Conservation (phyloP, 92 coral and sea anemone genomes). For the Paragorgia papillata region DNA sequence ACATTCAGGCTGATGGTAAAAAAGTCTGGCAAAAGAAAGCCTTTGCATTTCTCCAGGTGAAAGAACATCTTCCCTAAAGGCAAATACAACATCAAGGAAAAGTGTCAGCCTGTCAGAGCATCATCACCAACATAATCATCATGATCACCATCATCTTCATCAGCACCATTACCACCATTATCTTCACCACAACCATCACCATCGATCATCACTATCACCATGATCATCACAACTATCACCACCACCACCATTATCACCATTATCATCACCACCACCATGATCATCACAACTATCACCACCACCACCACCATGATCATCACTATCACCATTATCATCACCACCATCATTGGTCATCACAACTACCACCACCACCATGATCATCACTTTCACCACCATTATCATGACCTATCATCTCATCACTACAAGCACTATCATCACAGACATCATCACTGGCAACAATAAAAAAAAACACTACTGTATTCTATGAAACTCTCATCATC, state of each 20-base stretch:
- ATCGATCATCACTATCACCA: background rate
- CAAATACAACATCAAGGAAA: background rate
- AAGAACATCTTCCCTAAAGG: slow-evolving; percentile 82
- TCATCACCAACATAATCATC: background rate
- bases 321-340: background rate
- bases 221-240: background rate
- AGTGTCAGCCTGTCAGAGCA: background rate
- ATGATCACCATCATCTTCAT: no score
- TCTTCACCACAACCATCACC: background rate
- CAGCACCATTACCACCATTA: background rate
- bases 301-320: background rate
- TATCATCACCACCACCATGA: background rate
- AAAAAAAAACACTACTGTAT: background rate
- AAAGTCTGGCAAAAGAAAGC: slow-evolving; percentile 85
- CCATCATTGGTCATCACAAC: background rate
- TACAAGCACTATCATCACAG: no score
- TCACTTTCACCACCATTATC: background rate
- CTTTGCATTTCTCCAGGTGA: slow-evolving; percentile 99
- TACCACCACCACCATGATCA: background rate
- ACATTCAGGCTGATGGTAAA: slow-evolving; percentile 77
- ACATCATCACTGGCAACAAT: no score
- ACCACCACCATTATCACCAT: background rate
- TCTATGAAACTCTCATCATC: background rate
- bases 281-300: background rate
- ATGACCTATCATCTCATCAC: no score